Percentiles rank a stretch among this genome's conserved stretches.
These are phyloP conservation scores for Camponotus fellah DNA, from an alignment of 2,888 invertebrate species.

Conservation along the genomic window DNA sequence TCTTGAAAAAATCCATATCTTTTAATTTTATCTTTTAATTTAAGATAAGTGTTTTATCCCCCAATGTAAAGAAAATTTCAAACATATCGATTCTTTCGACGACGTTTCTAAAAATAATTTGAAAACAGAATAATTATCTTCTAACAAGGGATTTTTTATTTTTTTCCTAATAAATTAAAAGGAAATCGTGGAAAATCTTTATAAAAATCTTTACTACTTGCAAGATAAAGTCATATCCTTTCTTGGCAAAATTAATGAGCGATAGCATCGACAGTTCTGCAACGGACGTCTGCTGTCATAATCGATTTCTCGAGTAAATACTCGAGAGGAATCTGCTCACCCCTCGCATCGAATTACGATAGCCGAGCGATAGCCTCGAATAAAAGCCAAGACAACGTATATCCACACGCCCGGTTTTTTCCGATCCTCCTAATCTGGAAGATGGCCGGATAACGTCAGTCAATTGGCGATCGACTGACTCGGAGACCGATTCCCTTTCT, in stretches of 20 bases:
- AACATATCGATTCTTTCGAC: background rate
- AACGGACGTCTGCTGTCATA: conserved; percentile 41
- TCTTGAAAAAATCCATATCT: background rate
- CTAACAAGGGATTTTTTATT: background rate
- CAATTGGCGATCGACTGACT: conserved; percentile 84
- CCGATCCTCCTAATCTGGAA: conserved; percentile 84
- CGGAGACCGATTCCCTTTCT: conserved; percentile 64
- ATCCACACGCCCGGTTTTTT: conserved; percentile 61
- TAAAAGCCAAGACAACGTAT: conserved; percentile 65
- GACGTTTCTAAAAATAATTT: background rate
- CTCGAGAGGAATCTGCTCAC: conserved; percentile 32
- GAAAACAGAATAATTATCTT: background rate
- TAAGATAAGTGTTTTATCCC: background rate
- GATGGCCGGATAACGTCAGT: conserved; percentile 84
- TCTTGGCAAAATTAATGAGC: conserved; percentile 26
- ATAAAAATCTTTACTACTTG: background rate
- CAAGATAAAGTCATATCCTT: conserved; percentile 5
- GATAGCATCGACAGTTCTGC: conserved; percentile 49
- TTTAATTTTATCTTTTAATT: background rate
- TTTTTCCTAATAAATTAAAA: background rate
- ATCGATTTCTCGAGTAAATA: conserved; percentile 60
- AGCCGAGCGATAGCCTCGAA: conserved; percentile 51
- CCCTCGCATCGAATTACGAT: conserved; percentile 66
- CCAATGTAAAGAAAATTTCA: background rate
- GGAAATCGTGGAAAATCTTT: background rate